Percentiles rank a stretch among this genome's conserved stretches.
These are phyloP conservation scores for Callipepla californica DNA, from an alignment of 2,113 vertebrate species.

Conservation along the genomic window DNA sequence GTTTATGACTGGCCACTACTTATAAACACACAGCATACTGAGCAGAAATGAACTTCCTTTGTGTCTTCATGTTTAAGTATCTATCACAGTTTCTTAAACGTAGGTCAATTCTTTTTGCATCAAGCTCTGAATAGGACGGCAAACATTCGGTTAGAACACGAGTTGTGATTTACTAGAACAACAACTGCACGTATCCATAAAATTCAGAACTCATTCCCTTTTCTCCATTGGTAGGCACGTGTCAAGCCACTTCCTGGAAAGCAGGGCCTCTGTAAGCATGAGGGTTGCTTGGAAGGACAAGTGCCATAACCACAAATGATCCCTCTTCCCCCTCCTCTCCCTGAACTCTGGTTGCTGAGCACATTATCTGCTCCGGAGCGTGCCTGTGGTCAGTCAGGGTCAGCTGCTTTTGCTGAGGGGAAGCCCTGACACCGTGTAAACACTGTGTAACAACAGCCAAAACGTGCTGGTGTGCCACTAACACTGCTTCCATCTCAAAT, in stretches of 20 bases:
- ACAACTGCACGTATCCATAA: background rate
- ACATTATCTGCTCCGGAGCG: background rate
- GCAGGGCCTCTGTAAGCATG: background rate
- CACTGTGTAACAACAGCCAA: background rate
- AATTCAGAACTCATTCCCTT: background rate
- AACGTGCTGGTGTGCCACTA: background rate
- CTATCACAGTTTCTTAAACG: background rate
- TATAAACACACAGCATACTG: background rate
- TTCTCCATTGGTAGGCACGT: background rate
- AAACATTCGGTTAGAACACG: background rate
- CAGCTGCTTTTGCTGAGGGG: background rate
- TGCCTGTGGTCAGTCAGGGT: background rate
- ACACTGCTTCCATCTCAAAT: background rate
- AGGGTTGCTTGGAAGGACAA: background rate
- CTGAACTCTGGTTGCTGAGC: background rate
- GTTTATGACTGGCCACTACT: background rate
- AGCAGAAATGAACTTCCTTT: background rate
- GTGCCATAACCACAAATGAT: background rate
- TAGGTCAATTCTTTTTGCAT: background rate
- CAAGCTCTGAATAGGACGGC: background rate
- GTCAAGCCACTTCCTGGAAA: background rate
- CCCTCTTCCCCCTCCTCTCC: background rate
- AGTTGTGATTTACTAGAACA: background rate
- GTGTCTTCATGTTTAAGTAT: background rate
- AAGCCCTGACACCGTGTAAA: background rate